Evolutionary conservation across 2,113 vertebrate species (phyloP), one percentile per base, ranked within the genome.

Genomic region (Nothoprocta perdicaria): DNA sequence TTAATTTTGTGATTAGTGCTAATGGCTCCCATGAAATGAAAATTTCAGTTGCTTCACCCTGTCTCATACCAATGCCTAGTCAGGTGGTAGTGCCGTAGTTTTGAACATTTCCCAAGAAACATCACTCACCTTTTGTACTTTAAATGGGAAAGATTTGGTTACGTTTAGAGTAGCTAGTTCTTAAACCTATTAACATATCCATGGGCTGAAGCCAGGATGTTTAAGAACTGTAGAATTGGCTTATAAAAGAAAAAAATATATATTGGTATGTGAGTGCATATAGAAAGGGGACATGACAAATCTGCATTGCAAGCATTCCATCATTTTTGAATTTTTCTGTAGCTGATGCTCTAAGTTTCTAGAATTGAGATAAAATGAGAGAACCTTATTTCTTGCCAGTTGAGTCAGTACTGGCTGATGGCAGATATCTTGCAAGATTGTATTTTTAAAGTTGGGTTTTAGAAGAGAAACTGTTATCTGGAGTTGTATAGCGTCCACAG

Each of bases 221-320:
- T 1, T 58, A 31, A 52, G 23, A 45, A 45, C 14, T 77, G 35
- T 26, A 33, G 27, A 53, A 10, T 40, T 76, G 60, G 4, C 14
- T 66, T 50, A 21, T 21, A 16, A 55, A 84, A 33, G 35, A 33
- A 35, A 72, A 72, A 69, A 73, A 15, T 16, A 14, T 0, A 5
- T 52, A 21, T 38, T 43, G 23, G 6, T 41, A 2, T 16, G 19
- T 60, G 33, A 67, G 19, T 33, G 19, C 1, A 6, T 19, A 12
- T 0, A 2, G 35, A 60, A 65, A 48, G 23, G 3, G 2, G 13
- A 2, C 26, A 12, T n/a, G 48, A 55, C 31, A 43, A 43, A 29
- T 35, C 41, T 60, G 2, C 68, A 12, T 48, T 50, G 43, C 27
- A 75, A 21, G 9, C 18, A 38, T 38, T 38, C 35, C 35, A 38